Base-by-base conservation (phyloP, 2,888 invertebrate genomes). In the Pseudeuparius sepicola region DNA sequence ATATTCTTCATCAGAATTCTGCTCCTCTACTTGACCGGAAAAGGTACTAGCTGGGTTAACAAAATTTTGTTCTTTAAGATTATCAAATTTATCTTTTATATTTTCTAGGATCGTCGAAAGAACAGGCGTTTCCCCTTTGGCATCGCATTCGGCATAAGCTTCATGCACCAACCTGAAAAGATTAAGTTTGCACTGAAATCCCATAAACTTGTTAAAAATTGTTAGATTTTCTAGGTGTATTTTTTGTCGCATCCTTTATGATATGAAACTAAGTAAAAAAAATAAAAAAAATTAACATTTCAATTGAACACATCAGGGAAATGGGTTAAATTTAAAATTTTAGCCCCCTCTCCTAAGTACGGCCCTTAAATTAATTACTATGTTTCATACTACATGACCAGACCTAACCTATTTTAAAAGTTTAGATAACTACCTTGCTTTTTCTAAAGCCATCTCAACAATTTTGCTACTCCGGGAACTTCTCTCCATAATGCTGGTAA, bases 71-170 rank as follows among this genome's bases (percentile, higher is more conserved):
- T n/a, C n/a, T 20, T 6, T 20, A n/a, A 28, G 11, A 10, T 28
- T n/a, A 28, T 28, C 12, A 5, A 28, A 28, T 14, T 28, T 28
- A n/a, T 14, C 28, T 14, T 28, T 28, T 12, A 28, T 14, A 28
- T 28, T 13, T 28, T 13, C 14, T 25, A 14, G 14, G 10, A 9
- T 24, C 5, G 31, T 23, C 6, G 13, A 20, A 23, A 23, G 31
- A 6, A 14, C 31, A 31, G 31, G 31, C 11, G 31, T 23, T 31
- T 31, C 31, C 13, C 31, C 31, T 23, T 23, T 31, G 6, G 20
- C 23, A 20, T 31, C 31, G 13, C 14, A 31, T 31, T 31, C 31
- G 24, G 31, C 31, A 31, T 23, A 31, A 10, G 20, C 31, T 12
- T 31, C 20, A 31, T 31, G 31, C 13, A 31, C 10, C 12, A 31